A percentile compares a stretch with the other conserved stretches of the same genome.
Evolutionary conservation across 2,113 vertebrate species (phyloP).

Genomic region (Caloenas nicobarica): DNA sequence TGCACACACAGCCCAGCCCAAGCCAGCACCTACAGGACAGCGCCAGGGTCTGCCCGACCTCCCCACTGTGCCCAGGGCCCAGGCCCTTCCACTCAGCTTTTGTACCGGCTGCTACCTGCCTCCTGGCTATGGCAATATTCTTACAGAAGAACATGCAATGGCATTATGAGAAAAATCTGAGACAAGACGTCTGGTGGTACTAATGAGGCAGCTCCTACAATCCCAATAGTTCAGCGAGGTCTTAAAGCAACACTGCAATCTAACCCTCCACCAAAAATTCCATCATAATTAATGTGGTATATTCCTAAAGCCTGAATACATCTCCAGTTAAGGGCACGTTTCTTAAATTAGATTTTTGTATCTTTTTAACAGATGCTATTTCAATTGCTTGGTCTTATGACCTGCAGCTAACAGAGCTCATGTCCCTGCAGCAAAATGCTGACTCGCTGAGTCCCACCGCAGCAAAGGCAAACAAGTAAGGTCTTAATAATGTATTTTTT

Average conservation of each 20-base stretch:
- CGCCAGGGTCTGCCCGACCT: background rate
- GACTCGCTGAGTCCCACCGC: background rate
- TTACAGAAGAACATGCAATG: background rate
- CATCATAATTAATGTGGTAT: background rate
- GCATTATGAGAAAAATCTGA: background rate
- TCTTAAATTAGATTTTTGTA: background rate
- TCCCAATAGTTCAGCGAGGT: background rate
- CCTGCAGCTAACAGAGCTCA: background rate
- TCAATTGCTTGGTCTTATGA: background rate
- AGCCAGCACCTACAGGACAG: accelerated
- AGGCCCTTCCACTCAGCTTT: background rate
- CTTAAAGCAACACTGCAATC: background rate
- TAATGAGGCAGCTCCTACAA: background rate
- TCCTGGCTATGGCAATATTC: background rate
- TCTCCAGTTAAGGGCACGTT: background rate
- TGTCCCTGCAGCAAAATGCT: background rate
- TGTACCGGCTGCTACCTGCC: background rate
- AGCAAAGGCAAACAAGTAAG: background rate
- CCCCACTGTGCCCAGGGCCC: accelerated
- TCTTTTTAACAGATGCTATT: background rate
- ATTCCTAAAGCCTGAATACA: background rate
- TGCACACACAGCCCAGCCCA: background rate
- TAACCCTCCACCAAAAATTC: background rate
- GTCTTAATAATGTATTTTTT: background rate
- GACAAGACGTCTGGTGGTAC: background rate